Conservation (phyloP, 2,797 vertebrate genomes). For the Gymnocypris eckloni region DNA sequence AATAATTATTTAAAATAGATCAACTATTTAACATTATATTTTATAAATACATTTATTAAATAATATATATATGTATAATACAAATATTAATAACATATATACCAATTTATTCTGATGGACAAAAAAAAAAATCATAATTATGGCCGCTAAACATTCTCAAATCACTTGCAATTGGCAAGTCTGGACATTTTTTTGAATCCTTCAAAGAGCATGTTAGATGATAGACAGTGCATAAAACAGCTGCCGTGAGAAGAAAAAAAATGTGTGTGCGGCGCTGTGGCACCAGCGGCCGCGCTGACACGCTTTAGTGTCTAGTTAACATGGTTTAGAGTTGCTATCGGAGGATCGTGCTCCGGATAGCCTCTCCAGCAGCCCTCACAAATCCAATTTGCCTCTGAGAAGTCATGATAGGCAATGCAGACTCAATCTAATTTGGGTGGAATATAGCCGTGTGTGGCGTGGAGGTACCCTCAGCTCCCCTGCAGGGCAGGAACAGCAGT, state of each 20-base stretch:
- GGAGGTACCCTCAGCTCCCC: constrained; percentile 63
- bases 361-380: constrained; percentile 75
- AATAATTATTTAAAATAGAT: not conserved
- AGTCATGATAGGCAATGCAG: constrained; percentile 94
- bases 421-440: constrained; percentile 96
- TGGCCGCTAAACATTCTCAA: not conserved
- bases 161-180: not conserved
- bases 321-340: constrained; percentile 73
- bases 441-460: constrained; percentile 92
- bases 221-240: not conserved
- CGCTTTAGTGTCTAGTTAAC: constrained; percentile 75
- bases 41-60: not conserved
- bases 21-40: not conserved
- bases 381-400: constrained; percentile 94
- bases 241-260: constrained; percentile 44
- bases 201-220: not conserved
- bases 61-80: not conserved
- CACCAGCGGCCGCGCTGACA: constrained; percentile 61
- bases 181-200: not conserved
- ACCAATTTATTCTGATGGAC: not conserved
- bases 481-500: constrained; percentile 34
- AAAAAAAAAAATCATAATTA: not conserved
- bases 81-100: not conserved
- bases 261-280: constrained; percentile 54
- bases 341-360: constrained; percentile 79